Evolutionary conservation across 2,797 vertebrate species (phyloP).

Genomic region (Pagetopsis macropterus): DNA sequence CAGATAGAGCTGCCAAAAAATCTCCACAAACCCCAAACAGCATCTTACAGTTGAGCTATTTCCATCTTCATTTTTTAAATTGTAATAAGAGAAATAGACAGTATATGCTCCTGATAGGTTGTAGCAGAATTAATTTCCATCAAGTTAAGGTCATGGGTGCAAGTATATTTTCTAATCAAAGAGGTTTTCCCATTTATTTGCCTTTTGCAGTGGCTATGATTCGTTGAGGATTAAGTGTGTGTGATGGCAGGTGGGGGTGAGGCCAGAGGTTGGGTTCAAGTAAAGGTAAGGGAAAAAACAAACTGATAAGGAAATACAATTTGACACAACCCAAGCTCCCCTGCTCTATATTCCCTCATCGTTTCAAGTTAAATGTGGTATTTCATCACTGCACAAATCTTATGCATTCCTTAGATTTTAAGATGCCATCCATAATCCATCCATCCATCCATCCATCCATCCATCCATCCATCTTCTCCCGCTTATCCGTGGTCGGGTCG

Average conservation of each 20-base stretch:
- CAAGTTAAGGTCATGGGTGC: not conserved
- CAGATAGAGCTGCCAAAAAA: not conserved
- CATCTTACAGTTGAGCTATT: not conserved
- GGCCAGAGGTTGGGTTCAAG: not conserved
- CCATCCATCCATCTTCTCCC: no score
- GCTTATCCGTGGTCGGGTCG: no score
- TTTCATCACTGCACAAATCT: not conserved
- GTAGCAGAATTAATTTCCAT: not conserved
- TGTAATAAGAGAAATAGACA: no score
- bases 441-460: no score
- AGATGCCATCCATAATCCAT: not conserved
- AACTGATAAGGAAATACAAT: not conserved
- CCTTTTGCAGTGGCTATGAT: not conserved
- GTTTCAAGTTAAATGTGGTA: not conserved
- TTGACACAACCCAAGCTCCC: not conserved
- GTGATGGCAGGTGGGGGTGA: not conserved
- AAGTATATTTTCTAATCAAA: not conserved
- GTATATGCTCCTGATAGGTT: not conserved
- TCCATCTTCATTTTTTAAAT: not conserved
- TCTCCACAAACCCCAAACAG: not conserved
- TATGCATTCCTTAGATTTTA: no score
- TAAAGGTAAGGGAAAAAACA: not conserved
- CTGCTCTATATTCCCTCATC: no score
- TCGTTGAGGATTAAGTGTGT: not conserved
- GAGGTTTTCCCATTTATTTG: not conserved